Evolutionary conservation across 2,888 invertebrate genomes (phyloP), one percentile per base, ranked within the genome.

Genomic region (Cerastis leucographa): DNA sequence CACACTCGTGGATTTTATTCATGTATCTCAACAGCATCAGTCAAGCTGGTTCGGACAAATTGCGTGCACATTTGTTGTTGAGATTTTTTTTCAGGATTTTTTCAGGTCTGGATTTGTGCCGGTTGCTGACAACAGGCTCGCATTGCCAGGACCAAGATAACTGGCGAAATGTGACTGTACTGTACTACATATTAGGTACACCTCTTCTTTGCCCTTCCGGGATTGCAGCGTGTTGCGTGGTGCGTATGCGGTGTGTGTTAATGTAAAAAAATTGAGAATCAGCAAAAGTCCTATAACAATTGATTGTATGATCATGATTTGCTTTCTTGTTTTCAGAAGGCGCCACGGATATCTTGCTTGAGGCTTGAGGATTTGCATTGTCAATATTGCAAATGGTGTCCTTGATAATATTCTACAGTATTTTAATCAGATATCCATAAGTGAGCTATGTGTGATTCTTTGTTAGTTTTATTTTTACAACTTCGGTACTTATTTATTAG

Each of bases 231-330:
- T 35, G 35, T 35, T 35, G 17, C 17, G 59, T 29, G 59, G 8
- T 29, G 29, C 17, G 42, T 29, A 25, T 29, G 17, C 19, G 59
- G 9, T 59, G 29, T 59, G 29, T 59, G 59, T 29, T 17, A 8
- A 29, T 56, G 7, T 17, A 7, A 29, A 25, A 59, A 59, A 4
- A 35, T 35, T 9, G 3, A 19, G 8, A 59, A 61, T 19, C 11
- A 35, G 19, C 19, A 11, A 19, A 42, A 42, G 14, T n/a, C n/a
- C 6, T 42, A 42, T 42, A 4, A 64, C 64, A 42, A 64, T 64
- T n/a, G 42, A 25, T 64, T 42, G 42, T 42, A 64, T 14, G 42
- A 64, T 42, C 64, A 25, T 25, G 42, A 64, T 64, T 64, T 64
- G 64, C 64, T 64, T 42, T n/a, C 42, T 64, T 42, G 4, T 40